Evolutionary conservation across 2,888 invertebrate species (phyloP), one percentile per base, ranked within the genome.

Genomic region (Amphipyra tragopoginis): DNA sequence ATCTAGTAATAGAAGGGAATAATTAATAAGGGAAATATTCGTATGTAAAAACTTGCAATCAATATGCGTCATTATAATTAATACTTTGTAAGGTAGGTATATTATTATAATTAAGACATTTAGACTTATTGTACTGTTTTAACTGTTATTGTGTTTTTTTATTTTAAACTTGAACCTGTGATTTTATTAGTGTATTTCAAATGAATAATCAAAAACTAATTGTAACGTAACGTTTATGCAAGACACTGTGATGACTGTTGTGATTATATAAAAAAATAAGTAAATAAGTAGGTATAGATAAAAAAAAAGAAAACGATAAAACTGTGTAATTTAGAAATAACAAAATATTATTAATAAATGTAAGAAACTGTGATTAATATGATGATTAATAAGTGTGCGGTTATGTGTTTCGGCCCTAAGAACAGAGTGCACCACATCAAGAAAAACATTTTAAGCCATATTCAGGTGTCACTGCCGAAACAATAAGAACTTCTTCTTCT

Each of bases 71-170:
- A 66, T 70, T 63, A 66, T 71, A 71, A 67, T 68, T 71, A 71
- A 71, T 71, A 68, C 64, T 67, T 71, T 67, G 68, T 71, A 71
- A 68, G 70, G 70, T 67, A 68, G 70, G 68, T 68, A 71, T 59
- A 64, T 59, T 71, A 68, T 64, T 68, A 72, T 72, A 72, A 68
- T 65, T 68, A 68, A 71, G 68, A 71, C 71, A 68, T 59, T 64
- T 68, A 68, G 68, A 71, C 68, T 68, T 71, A 71, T 71, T 71
- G 71, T 71, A 71, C 68, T 71, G 68, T 71, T 71, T 71, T 70
- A 69, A 72, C 71, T 72, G 71, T 72, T 72, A 72, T 71, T 72
- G 72, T 72, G 71, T 72, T 72, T 72, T 72, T 72, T 72, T 72
- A 72, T 72, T 72, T 72, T 72, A 72, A 72, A 69, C 69, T 72